Percentiles rank a stretch among this genome's conserved stretches.
phyloP scores from a whole-genome alignment of 2,888 invertebrate genomes.

The Agriopis aurantiaria region DNA sequence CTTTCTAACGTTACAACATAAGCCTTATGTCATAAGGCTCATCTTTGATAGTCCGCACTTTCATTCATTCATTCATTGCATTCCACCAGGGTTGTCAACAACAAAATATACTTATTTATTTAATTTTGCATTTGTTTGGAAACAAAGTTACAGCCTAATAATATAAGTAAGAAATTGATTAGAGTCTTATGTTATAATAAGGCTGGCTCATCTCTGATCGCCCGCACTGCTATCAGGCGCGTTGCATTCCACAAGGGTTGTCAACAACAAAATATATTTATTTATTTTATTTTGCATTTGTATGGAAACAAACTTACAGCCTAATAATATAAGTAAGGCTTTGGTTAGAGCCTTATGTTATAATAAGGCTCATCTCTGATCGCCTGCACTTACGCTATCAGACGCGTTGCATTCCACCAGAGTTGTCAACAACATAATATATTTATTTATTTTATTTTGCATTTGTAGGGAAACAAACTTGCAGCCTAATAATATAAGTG shows the following conservation, averaged over 20 bases:
- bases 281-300: too few species aligned
- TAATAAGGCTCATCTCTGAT: slow-evolving; percentile 33
- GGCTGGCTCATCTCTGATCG: slow-evolving; percentile 29
- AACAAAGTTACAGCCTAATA: too few species aligned
- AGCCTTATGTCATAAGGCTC: slow-evolving; percentile 29
- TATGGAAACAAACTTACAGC: too few species aligned
- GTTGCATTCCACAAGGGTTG: slow-evolving; percentile 1
- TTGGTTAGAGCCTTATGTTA: slow-evolving; percentile 19
- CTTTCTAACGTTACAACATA: slow-evolving; percentile 37
- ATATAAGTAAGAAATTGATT: too few species aligned
- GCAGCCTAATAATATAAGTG: too few species aligned
- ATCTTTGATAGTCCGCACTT: slow-evolving; percentile 28
- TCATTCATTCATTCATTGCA: too few species aligned
- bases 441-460: too few species aligned
- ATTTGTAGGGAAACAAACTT: too few species aligned
- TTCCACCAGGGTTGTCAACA: slow-evolving; percentile 6
- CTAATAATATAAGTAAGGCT: too few species aligned
- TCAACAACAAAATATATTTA: neutral
- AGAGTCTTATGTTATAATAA: too few species aligned
- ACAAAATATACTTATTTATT: neutral
- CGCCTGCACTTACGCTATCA: slow-evolving; percentile 16
- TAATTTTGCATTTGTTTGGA: too few species aligned
- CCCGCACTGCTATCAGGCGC: slow-evolving; percentile 12
- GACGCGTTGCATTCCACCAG: neutral
- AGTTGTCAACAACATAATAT: neutral